These are phyloP conservation scores for Strigops habroptila DNA, from an alignment of 2,113 vertebrate species.

Conservation along the genomic window DNA sequence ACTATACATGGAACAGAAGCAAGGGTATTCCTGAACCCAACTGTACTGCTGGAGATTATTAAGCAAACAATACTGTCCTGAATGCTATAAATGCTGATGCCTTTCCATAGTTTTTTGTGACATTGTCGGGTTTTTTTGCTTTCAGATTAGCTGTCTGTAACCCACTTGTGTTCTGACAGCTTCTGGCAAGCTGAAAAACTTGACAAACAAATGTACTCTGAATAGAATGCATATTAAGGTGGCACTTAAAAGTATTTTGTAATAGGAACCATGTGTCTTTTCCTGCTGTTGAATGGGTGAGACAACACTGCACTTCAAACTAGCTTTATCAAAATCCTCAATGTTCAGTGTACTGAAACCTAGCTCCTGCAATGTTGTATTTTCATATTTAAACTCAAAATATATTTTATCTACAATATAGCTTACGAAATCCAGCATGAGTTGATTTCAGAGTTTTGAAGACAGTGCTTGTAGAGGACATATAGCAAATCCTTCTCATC, in stretches of 20 bases:
- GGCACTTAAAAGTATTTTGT: neutral
- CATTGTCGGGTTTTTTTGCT: neutral
- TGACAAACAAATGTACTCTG: neutral
- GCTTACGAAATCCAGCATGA: neutral
- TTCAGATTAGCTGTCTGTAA: neutral
- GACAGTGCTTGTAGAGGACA: neutral
- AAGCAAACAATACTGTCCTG: neutral
- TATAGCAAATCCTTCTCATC: neutral
- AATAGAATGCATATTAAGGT: neutral
- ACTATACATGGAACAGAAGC: neutral
- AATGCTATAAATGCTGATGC: neutral
- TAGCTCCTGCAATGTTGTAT: neutral
- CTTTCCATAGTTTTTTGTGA: neutral
- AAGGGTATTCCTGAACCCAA: neutral
- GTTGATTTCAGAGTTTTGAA: neutral
- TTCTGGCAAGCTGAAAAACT: neutral
- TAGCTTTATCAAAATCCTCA: neutral
- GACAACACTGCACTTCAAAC: neutral
- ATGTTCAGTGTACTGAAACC: neutral
- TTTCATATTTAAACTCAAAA: neutral
- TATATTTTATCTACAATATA: neutral
- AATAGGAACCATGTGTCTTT: neutral
- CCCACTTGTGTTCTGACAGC: neutral
- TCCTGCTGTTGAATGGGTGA: neutral
- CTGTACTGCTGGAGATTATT: neutral